Percentiles rank a stretch among this genome's conserved stretches.
These are phyloP conservation scores for Tolypeutes matacus DNA, from an alignment of 2,797 vertebrate genomes.

Conservation along the genomic window DNA sequence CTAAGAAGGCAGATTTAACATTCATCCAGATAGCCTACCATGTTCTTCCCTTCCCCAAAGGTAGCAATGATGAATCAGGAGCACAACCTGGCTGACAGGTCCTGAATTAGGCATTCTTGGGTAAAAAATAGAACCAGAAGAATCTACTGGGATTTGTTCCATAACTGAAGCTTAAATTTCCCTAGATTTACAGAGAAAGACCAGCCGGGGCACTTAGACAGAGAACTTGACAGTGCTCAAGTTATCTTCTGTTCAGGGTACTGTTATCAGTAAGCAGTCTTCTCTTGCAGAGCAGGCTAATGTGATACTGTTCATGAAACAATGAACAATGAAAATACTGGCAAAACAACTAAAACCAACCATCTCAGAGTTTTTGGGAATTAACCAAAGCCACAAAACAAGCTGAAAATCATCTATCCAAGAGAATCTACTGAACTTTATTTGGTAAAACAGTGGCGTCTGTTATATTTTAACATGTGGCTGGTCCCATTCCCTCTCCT, in stretches of 20 bases:
- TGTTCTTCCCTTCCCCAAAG: background rate
- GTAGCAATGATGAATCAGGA: background rate
- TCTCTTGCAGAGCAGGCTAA: background rate
- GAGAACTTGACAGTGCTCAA: no score
- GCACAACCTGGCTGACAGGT: background rate
- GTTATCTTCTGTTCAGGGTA: background rate
- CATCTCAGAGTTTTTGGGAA: slow-evolving; percentile 15
- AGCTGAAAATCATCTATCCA: slow-evolving; percentile 14
- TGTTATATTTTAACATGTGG: slow-evolving; percentile 3
- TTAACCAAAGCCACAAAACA: slow-evolving; percentile 23
- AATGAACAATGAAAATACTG: background rate
- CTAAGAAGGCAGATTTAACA: background rate
- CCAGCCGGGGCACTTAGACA: no score
- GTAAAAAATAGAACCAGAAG: no score
- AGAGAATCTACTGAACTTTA: slow-evolving; percentile 3
- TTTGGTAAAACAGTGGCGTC: background rate
- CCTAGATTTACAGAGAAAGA: no score
- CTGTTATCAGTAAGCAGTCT: background rate
- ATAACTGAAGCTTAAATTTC: no score
- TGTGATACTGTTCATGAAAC: background rate
- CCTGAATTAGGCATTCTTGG: no score
- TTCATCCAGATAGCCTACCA: background rate
- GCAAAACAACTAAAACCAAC: background rate
- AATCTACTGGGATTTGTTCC: no score
- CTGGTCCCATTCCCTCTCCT: background rate